Percentiles rank a stretch among this genome's conserved stretches.
phyloP scores from a whole-genome alignment of 2,113 vertebrate species.

The Prolemur simus region DNA sequence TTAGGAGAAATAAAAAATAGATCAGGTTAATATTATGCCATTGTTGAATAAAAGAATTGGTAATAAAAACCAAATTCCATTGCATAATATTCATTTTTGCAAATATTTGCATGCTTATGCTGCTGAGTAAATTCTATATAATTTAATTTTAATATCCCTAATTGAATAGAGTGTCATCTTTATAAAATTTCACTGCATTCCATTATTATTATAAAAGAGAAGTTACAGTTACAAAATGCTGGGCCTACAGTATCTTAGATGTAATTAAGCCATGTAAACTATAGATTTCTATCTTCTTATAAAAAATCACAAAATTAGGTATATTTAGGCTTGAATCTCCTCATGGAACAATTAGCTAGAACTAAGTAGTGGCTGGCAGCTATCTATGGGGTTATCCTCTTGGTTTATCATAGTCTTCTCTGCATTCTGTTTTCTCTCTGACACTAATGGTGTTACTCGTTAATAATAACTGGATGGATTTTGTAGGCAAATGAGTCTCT shows the following conservation, averaged over 20 bases:
- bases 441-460: background rate
- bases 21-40: background rate
- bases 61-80: background rate
- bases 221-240: background rate
- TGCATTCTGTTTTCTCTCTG: background rate
- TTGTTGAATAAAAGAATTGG: background rate
- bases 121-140: background rate
- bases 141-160: background rate
- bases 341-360: background rate
- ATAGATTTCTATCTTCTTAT: background rate
- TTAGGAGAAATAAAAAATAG: background rate
- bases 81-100: background rate
- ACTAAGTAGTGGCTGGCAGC: background rate
- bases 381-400: background rate
- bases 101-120: background rate
- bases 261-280: background rate
- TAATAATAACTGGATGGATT: background rate
- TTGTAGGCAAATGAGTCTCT: background rate
- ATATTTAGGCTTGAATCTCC: background rate
- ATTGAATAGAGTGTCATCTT: slow-evolving; percentile 4
- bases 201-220: background rate
- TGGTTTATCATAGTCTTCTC: background rate
- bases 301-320: background rate
- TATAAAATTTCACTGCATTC: background rate
- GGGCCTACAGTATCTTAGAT: background rate